Evolutionary conservation across 2,797 vertebrate genomes (phyloP), one percentile per base, ranked within the genome.

Genomic region (Hypotaenidia okinawae): DNA sequence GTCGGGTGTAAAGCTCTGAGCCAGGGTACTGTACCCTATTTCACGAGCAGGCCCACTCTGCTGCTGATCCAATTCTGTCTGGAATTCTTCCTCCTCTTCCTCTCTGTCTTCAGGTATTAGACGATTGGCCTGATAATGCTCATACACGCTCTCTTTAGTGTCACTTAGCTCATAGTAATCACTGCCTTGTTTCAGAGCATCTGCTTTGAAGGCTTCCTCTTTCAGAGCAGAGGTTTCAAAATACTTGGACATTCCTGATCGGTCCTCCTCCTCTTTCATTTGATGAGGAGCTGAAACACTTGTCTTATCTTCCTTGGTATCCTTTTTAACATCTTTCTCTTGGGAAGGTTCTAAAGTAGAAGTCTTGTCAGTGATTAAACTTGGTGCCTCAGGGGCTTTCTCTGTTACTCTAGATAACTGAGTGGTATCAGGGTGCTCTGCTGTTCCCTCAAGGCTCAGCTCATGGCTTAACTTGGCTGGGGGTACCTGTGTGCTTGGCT

Each of bases 141-240:
- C 97, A 61, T 93, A 97, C 69, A 80, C 90, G 62, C 97, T 98
- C 97, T 98, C 98, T 92, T 98, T 98, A 74, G 98, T 94, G 95
- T 98, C 98, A 96, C 99, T 99, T 61, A 99, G 98, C 98, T 99
- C 99, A 70, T 99, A 99, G 97, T 99, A 99, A 94, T 99, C 99
- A 94, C 99, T 99, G 79, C 97, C 97, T 93, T 98, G 97, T 85
- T 98, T 96, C 78, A 97, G 92, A 35, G 88, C 76, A 19, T 95
- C 97, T 85, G 89, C 98, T 98, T 97, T 97, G 75, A 96, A 94
- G 32, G 98, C 97, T 88, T 98, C 98, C 49, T 98, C 98, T 97
- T 99, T 99, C 91, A 98, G 96, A 88, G 99, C 97, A 84, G 99
- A 99, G 35, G 99, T 99, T 98, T 99, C 99, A 98, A 99, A 99